Conservation (phyloP, 2,888 invertebrate species). For the Toxonevra muliebris region DNA sequence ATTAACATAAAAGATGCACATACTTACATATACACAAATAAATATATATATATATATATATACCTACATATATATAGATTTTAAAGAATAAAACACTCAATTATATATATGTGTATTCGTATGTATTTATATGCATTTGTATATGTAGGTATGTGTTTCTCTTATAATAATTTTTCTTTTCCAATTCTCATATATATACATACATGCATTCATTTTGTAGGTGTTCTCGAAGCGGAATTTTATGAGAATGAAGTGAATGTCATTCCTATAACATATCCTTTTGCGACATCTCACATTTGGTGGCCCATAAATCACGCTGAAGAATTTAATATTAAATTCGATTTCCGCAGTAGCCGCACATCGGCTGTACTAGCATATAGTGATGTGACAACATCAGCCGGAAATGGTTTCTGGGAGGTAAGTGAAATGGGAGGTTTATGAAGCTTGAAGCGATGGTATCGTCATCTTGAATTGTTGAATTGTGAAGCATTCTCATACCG, state of each 20-base stretch:
- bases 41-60: background rate
- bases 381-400: constrained; percentile 77
- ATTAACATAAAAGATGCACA: constrained; percentile 10
- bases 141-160: background rate
- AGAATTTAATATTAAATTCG: constrained; percentile 81
- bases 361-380: constrained; percentile 88
- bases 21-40: constrained; percentile 9
- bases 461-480: too few species aligned
- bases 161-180: background rate
- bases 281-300: constrained; percentile 89
- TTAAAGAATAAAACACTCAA: background rate
- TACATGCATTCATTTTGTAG: constrained; percentile 49
- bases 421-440: constrained; percentile 41
- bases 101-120: background rate
- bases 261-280: constrained; percentile 91
- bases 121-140: constrained; percentile 5
- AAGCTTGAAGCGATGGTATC: constrained; percentile 13
- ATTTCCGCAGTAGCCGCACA: constrained; percentile 85
- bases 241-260: constrained; percentile 85
- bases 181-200: too few species aligned
- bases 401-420: constrained; percentile 89
- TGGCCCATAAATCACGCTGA: constrained; percentile 82
- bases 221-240: constrained; percentile 83
- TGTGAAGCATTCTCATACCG: constrained; percentile 11
- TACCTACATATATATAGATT: background rate